Conservation (phyloP, 2,797 vertebrate genomes). For the Scleropages formosus region DNA sequence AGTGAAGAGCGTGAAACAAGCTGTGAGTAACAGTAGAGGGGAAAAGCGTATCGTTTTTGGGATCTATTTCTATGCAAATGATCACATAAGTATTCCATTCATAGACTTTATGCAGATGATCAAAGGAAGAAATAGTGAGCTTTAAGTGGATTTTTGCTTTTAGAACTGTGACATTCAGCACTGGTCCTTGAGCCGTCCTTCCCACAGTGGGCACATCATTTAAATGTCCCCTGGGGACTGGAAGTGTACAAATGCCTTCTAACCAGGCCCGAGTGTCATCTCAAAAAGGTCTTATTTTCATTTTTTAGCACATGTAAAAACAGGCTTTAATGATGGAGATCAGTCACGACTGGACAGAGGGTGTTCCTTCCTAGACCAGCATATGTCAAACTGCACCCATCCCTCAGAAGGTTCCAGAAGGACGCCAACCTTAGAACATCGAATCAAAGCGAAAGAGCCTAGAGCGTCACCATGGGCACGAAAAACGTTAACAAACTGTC, state of each 20-base stretch:
- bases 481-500: too few species aligned
- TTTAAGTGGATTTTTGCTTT: slow-evolving; percentile 18
- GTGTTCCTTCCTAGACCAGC: slow-evolving; percentile 26
- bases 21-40: not conserved
- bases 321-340: slow-evolving; percentile 44
- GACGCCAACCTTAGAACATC: slow-evolving; percentile 33
- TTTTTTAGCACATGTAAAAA: not conserved
- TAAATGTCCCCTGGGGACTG: slow-evolving; percentile 21
- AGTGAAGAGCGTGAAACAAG: not conserved
- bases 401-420: slow-evolving; percentile 30
- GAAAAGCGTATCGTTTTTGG: not conserved
- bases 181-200: slow-evolving; percentile 21
- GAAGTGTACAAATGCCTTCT: not conserved
- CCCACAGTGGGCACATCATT: slow-evolving; percentile 20
- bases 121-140: not conserved
- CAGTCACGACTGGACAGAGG: slow-evolving; percentile 42
- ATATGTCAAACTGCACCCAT: slow-evolving; percentile 32
- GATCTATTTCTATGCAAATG: not conserved
- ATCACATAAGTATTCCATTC: not conserved
- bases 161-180: not conserved
- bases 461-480: too few species aligned
- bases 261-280: not conserved
- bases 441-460: slow-evolving; percentile 40
- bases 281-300: not conserved
- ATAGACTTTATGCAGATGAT: slow-evolving; percentile 6